Evolutionary conservation across 2,888 invertebrate species (phyloP), one percentile per base, ranked within the genome.

Genomic region (Drosophila yooni): DNA sequence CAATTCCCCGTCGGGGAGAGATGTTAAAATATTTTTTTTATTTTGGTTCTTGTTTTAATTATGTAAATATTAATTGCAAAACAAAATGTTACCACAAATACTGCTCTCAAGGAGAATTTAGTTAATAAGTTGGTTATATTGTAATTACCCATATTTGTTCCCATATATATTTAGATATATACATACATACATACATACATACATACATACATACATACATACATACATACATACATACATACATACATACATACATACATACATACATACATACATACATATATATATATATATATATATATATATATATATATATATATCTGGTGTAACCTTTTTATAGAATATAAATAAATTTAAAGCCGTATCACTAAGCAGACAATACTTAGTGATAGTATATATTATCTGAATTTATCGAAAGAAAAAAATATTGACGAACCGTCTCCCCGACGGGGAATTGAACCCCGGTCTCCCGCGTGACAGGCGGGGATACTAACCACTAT

Each of bases 381-480:
- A 11, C 33, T 18, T 36, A 0, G 36, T 36, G 15, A 2, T 18
- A 43, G 7, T 21, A 13, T 21, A 21, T 10, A 31, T 31, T 10
- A 13, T 21, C 3, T 13, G 2, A 7, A 7, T 8, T 3, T 46
- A 21, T 46, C 13, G 21, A 2, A 8, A 25, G 21, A 43, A 29
- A 43, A 34, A 29, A 15, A 2, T 13, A n/a, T 0, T n/a, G 29
- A 6, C 25, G 3, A 25, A 52, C 1, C 25, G 6, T 51, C 76
- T 79, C 79, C 78, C 79, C 79, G 79, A 77, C 79, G 77, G 78
- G 78, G 79, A 79, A 79, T 79, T 79, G 79, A 79, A 79, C 79
- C 79, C 79, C 77, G 79, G 79, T 79, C 79, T 79, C 81, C 79
- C 79, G 79, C 79, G 79, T 79, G 79, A 79, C 79, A 79, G 79